Evolutionary conservation across 2,888 invertebrate species (phyloP), one percentile per base, ranked within the genome.

Genomic region (Oxytorus armatus): DNA sequence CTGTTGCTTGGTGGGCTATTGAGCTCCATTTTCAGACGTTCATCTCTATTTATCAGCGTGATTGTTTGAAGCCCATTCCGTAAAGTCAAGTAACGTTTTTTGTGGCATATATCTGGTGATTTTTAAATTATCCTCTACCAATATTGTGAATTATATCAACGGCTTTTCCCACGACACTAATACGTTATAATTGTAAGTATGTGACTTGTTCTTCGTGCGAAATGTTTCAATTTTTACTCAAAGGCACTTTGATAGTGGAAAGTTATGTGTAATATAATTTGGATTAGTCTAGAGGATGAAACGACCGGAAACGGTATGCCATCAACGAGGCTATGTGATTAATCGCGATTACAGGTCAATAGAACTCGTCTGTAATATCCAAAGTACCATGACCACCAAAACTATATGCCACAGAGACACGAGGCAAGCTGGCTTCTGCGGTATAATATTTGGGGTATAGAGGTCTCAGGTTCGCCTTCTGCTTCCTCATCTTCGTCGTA

Each of bases 301-400:
- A 57, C 21, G 23, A 25, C 36, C 57, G 66, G 66, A 75, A 68
- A 68, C 25, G 44, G 39, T 36, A 8, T 16, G 39, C 33, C 59
- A 59, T 66, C 57, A 39, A 47, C 25, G 29, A 29, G 25, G 33
- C 10, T 59, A 51, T 33, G 21, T 44, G 61, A 44, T 53, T 77
- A 77, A 77, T 57, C 42, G 29, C 36, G 36, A 65, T 70, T 63
- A 55, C 55, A 25, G 61, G 44, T 16, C 36, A 70, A 69, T 61
- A 53, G 49, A 65, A 55, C 55, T 18, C 44, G 25, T 39, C n/a
- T 49, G 36, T 65, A 55, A 70, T 65, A 65, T 69, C 61, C 65
- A 47, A 77, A 63, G 70, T 57, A 65, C 29, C 69, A 59, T 44
- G 59, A 57, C 65, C 53, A 47, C 57, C 55, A 14, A 51, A 66